A percentile compares a stretch with the other conserved stretches of the same genome.
Evolutionary conservation across 2,113 vertebrate genomes (phyloP).

Genomic region (Polypterus senegalus): DNA sequence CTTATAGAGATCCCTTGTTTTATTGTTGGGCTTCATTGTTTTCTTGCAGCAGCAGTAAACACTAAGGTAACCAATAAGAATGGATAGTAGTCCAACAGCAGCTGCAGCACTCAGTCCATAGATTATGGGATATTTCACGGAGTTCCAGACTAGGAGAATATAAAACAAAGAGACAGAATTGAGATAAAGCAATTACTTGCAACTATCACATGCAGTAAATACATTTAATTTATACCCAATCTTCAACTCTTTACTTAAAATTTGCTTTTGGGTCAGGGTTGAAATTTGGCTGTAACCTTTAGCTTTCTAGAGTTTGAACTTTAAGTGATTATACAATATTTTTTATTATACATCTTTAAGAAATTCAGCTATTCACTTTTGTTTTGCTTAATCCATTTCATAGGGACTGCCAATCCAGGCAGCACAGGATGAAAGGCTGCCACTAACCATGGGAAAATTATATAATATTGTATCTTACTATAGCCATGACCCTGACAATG

Average conservation of each 20-base stretch:
- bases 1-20: conserved; percentile 42
- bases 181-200: neutral
- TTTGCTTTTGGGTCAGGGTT: neutral
- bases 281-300: neutral
- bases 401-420: no score
- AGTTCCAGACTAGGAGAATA: conserved; percentile 67
- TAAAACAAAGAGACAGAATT: conserved; percentile 9
- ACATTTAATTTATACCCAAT: neutral
- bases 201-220: neutral
- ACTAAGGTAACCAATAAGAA: conserved; percentile 81
- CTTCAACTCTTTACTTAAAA: neutral
- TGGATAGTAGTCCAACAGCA: conserved; percentile 69
- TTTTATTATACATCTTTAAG: no score
- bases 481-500: no score
- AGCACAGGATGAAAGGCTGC: no score
- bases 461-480: no score
- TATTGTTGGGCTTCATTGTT: conserved; percentile 34
- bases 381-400: no score
- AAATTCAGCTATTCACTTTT: no score
- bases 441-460: no score
- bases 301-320: no score
- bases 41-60: conserved; percentile 82
- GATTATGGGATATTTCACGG: conserved; percentile 80
- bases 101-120: conserved; percentile 71
- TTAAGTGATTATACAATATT: no score